Conservation (phyloP, 2,888 invertebrate genomes). For the Torymus texanus region DNA sequence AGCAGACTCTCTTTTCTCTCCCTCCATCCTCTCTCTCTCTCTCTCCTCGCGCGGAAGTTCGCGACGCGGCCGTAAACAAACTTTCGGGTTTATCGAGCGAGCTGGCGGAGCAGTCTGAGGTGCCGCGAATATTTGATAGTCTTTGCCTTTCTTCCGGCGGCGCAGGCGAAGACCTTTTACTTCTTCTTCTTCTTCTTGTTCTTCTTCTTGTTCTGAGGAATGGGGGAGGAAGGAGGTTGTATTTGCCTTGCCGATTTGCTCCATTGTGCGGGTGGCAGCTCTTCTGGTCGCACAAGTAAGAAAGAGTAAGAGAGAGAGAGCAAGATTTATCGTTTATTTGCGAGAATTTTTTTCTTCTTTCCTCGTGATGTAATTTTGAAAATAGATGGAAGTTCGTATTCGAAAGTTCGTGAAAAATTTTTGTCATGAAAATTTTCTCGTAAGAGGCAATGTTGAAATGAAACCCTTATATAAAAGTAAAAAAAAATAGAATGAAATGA, state of each 20-base stretch:
- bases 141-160: conserved; percentile 29
- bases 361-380: neutral
- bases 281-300: neutral
- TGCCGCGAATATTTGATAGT: conserved; percentile 73
- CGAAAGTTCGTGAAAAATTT: no score
- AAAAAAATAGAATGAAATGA: no score
- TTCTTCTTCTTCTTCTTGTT: conserved; percentile 56
- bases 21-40: neutral
- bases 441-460: no score
- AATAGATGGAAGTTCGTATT: neutral
- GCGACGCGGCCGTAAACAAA: conserved; percentile 67
- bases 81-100: conserved; percentile 71
- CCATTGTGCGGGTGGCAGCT: conserved; percentile 42
- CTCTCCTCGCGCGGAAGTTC: conserved; percentile 20
- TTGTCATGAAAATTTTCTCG: no score
- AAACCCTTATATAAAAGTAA: no score
- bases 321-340: conserved; percentile 37
- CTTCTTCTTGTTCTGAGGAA: neutral
- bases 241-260: conserved; percentile 53
- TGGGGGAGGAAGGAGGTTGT: conserved; percentile 1
- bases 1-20: neutral
- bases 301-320: no score
- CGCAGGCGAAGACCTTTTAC: conserved; percentile 19
- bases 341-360: neutral
- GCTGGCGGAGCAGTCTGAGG: conserved; percentile 61